Evolutionary conservation across 2,113 vertebrate species (phyloP).

Genomic region (Pagrus major): DNA sequence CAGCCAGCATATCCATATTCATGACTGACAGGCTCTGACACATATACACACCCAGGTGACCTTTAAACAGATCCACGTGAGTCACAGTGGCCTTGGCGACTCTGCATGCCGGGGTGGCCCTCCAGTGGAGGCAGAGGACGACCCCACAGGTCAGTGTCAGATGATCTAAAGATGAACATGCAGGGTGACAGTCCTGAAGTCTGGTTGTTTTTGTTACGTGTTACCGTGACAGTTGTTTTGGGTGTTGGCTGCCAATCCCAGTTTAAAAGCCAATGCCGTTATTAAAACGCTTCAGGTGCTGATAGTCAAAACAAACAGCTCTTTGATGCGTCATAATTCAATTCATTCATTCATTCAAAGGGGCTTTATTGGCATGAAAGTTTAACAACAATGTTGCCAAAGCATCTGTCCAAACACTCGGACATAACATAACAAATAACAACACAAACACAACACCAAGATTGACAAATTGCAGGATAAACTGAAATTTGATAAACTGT

Average conservation of each 20-base stretch:
- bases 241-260: slow-evolving; percentile 1
- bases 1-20: slow-evolving; percentile 50
- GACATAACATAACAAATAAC: no score
- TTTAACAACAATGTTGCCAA: no score
- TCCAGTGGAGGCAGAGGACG: slow-evolving; percentile 29
- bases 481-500: no score
- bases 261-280: slow-evolving; percentile 5
- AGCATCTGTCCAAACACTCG: no score
- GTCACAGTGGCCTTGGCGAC: slow-evolving; percentile 40
- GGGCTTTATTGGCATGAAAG: no score
- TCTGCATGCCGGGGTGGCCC: slow-evolving; percentile 1
- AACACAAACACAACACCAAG: no score
- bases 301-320: neutral
- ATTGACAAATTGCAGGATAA: no score
- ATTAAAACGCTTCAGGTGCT: neutral
- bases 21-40: slow-evolving; percentile 43
- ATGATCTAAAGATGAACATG: slow-evolving; percentile 37
- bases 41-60: slow-evolving; percentile 38
- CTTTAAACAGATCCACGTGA: slow-evolving; percentile 59
- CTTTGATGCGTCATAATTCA: neutral
- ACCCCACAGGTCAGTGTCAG: slow-evolving; percentile 45
- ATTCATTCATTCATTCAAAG: no score
- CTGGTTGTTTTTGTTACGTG: slow-evolving; percentile 8
- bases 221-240: neutral
- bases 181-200: slow-evolving; percentile 17